Evolutionary conservation across 1,140 invertebrate genomes (phyloP).

Genomic region (Heliconius melpomene): DNA sequence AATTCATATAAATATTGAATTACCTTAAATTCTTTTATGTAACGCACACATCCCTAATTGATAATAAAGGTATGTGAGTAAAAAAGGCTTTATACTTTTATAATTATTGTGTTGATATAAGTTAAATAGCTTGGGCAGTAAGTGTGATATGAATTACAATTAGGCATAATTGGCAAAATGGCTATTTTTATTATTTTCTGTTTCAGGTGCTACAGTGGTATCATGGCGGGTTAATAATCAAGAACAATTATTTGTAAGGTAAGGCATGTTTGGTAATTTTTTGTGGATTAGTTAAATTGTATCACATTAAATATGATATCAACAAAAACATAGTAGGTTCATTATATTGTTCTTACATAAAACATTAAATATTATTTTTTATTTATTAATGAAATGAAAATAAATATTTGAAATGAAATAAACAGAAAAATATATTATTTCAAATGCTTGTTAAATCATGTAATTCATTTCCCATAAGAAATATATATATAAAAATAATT

Average conservation of each 20-base stretch:
- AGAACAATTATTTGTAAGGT: constrained; percentile 97
- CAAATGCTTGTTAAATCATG: no score
- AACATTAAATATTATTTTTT: not conserved
- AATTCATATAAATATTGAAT: not conserved
- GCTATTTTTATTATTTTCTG: constrained; percentile 36
- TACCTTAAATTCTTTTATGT: not conserved
- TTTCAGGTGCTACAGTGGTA: constrained; percentile 94
- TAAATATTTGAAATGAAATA: no score
- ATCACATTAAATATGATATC: not conserved
- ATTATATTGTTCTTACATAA: not conserved
- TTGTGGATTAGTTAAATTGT: not conserved
- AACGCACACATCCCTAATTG: not conserved
- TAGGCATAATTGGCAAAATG: not conserved
- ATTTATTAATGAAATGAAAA: no score
- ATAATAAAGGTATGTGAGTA: not conserved
- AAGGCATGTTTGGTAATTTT: constrained; percentile 55
- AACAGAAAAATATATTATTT: no score
- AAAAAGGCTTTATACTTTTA: not conserved
- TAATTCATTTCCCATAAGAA: no score
- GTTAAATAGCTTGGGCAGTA: not conserved
- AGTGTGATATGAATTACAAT: constrained; percentile 6
- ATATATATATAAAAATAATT: not conserved
- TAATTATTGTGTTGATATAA: not conserved
- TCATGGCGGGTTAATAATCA: constrained; percentile 97
- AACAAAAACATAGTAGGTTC: not conserved